Evolutionary conservation across 2,113 vertebrate species (phyloP).

Genomic region (Vanacampus margaritifer): DNA sequence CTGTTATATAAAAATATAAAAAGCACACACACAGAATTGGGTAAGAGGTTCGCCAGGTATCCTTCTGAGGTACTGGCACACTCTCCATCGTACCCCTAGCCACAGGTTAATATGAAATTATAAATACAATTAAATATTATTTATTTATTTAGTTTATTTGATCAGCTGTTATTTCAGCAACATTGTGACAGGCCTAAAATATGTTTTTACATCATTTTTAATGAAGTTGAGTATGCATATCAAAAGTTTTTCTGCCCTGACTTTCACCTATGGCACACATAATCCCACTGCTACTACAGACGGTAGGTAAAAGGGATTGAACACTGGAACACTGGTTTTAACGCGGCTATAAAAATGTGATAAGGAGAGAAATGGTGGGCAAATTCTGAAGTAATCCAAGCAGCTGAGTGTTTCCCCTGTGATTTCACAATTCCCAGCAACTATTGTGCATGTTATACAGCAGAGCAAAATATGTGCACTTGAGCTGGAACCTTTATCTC

Average conservation of each 20-base stretch:
- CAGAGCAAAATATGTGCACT: constrained; percentile 25
- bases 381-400: constrained; percentile 65
- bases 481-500: constrained; percentile 28
- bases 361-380: constrained; percentile 51
- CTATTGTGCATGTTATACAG: constrained; percentile 46
- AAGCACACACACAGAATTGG: not conserved
- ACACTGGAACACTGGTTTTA: constrained; percentile 62
- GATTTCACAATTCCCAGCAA: constrained; percentile 65
- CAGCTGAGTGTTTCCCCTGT: constrained; percentile 59
- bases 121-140: too few species aligned
- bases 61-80: too few species aligned
- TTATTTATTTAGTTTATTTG: too few species aligned
- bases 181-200: not conserved
- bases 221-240: constrained; percentile 20
- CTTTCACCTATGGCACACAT: constrained; percentile 59
- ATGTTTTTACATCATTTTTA: constrained; percentile 10
- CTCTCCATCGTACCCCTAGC: too few species aligned
- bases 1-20: not conserved
- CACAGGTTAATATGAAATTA: too few species aligned
- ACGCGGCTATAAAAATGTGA: constrained; percentile 46
- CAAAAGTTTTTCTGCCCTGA: constrained; percentile 57
- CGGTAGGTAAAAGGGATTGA: constrained; percentile 59
- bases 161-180: too few species aligned
- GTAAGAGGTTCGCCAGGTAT: not conserved
- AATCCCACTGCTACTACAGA: constrained; percentile 60